Base-by-base conservation (phyloP, 2,113 vertebrate genomes). In the Columba janthina region DNA sequence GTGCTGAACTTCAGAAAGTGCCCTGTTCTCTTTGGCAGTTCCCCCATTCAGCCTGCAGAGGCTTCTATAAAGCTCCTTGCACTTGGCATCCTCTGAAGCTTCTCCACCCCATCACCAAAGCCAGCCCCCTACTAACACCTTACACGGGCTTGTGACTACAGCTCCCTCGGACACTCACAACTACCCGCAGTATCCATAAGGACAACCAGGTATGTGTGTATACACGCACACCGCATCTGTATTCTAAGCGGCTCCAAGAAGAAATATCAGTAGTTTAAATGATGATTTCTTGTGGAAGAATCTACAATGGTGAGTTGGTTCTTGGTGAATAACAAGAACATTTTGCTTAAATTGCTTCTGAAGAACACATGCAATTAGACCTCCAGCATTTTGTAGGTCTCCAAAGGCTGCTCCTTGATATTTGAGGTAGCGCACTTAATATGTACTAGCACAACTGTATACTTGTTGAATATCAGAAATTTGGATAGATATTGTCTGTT, bases 161-260 rank as follows among this genome's bases (percentile, higher is more conserved):
- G 14, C 53, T 50, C 19, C 1, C 18, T 46, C 85, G 7, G 22
- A 20, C 29, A 16, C 44, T 40, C 44, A 36, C 6, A 70, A 5
- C 36, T 9, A 22, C 56, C 20, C 32, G 28, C 6, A 66, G 44
- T 2, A 28, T 4, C 17, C 26, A 15, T 0, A 5, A 90, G 8
- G 24, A 32, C 40, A 80, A 8, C 65, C 46, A 84, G 3, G 3
- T 24, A 6, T 0, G 0, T 13, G 20, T 21, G 11, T 3, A 14
- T 5, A 36, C 25, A 34, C 4, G 40, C 20, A 71, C 40, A 48
- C 16, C 9, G 16, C 34, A 50, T 7, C 31, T 38, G 9, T 7
- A 28, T 17, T 36, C 22, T 6, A 64, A 14, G 31, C 2, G 6
- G 5, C 9, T 85, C 28, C 6, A 34, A 44, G 78, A 71, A 58